These are phyloP conservation scores for Boloria selene DNA, from an alignment of 2,888 invertebrate genomes.

Conservation along the genomic window DNA sequence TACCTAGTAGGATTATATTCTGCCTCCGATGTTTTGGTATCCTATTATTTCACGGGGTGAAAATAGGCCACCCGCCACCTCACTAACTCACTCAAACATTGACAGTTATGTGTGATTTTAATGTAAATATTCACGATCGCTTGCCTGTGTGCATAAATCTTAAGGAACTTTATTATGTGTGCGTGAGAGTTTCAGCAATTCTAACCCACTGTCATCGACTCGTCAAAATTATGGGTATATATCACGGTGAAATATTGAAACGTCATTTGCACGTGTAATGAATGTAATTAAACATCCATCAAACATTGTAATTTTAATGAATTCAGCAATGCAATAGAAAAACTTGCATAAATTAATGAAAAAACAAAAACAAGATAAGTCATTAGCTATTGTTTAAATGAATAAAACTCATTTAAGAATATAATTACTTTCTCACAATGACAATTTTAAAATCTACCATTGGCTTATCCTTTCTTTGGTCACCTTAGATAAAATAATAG, in stretches of 20 bases:
- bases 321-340: slow-evolving; percentile 26
- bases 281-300: slow-evolving; percentile 36
- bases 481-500: too few relatives aligned
- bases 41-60: slow-evolving; percentile 82
- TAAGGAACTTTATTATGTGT: slow-evolving; percentile 45
- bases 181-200: slow-evolving; percentile 76
- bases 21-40: slow-evolving; percentile 81
- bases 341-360: background rate
- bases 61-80: slow-evolving; percentile 79
- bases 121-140: slow-evolving; percentile 45
- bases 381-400: too few relatives aligned
- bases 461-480: too few relatives aligned
- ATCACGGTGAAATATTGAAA: slow-evolving; percentile 48
- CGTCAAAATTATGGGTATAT: slow-evolving; percentile 75
- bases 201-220: slow-evolving; percentile 81
- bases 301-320: background rate
- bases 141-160: slow-evolving; percentile 53
- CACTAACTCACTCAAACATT: slow-evolving; percentile 64
- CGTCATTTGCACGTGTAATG: slow-evolving; percentile 23
- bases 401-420: too few relatives aligned
- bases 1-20: slow-evolving; percentile 81
- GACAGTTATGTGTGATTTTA: slow-evolving; percentile 54
- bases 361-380: background rate
- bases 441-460: too few relatives aligned
- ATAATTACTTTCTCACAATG: too few relatives aligned